Conservation (phyloP, 2,113 vertebrate genomes). For the Platysternon megacephalum region DNA sequence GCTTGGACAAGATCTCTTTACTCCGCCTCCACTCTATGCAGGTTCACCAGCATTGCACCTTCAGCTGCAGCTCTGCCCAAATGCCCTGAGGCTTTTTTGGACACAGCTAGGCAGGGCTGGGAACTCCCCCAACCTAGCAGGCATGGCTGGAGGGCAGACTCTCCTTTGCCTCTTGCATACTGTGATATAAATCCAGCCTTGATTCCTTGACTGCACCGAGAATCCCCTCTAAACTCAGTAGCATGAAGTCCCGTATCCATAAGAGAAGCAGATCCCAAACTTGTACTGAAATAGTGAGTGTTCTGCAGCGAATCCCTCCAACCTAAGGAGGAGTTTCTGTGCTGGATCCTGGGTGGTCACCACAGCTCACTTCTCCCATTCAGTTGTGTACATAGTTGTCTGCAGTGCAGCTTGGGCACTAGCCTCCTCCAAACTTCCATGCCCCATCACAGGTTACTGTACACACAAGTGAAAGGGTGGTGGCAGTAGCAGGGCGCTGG, state of each 20-base stretch:
- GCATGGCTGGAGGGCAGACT: background rate
- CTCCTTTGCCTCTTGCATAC: background rate
- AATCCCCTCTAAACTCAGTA: too few species aligned
- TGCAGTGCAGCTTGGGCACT: background rate
- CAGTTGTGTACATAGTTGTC: background rate
- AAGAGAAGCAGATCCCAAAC: background rate
- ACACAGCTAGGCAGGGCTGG: background rate
- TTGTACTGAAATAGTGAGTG: accelerated
- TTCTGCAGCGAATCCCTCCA: background rate
- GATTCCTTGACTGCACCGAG: background rate
- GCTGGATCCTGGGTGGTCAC: background rate
- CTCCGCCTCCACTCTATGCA: background rate
- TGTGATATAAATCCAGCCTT: accelerated
- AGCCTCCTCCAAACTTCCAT: background rate
- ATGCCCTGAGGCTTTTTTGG: background rate
- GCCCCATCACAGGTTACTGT: background rate
- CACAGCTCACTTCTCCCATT: background rate
- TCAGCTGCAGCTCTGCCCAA: background rate
- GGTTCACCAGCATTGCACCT: background rate
- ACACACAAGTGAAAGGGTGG: accelerated
- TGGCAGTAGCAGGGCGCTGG: accelerated
- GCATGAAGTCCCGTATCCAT: background rate
- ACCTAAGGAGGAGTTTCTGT: background rate
- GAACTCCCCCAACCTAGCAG: background rate
- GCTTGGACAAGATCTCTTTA: background rate